Base-by-base conservation (phyloP, 1,140 invertebrate species). In the Drosophila ficusphila region DNA sequence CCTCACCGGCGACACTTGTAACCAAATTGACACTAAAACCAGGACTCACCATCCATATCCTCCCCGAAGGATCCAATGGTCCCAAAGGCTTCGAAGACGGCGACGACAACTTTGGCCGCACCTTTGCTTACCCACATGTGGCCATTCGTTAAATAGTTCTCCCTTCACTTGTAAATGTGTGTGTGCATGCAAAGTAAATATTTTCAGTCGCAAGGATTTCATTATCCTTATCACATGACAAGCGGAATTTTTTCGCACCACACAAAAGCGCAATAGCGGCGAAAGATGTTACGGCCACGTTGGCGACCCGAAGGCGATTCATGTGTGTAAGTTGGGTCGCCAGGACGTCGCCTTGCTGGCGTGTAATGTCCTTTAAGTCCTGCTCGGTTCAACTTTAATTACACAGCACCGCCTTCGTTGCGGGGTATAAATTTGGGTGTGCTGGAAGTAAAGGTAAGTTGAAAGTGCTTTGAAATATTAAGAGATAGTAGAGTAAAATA, bases 191-290 rank as follows among this genome's bases (percentile, higher is more conserved):
- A 82, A 76, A 78, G 85, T 72, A 85, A 89, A 85, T 85, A 89
- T 71, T 79, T 90, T 69, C 70, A 62, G 61, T 76, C 82, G 64
- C 77, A 90, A 90, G 89, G 79, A 90, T 90, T 90, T 90, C 89
- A 90, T 90, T 90, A 90, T 90, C 89, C 79, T 89, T 90, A 90
- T 90, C 89, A 79, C 67, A 76, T 78, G 77, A 82, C 77, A 77
- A 65, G 81, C 76, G 81, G 76, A 72, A 85, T 86, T 85, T 69
- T 76, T 74, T 49, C 69, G 31, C 56, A 61, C 57, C 60, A 53
- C 51, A 81, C 53, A 83, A 70, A 89, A 83, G 78, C 51, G 64
- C 60, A 75, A 74, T n/a, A 53, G 53, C 42, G 57, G 52, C 53
- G 25, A 67, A 74, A 71, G 81, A 88, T 67, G 75, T 76, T 69